phyloP scores from a whole-genome alignment of 2,888 invertebrate genomes.

The Meloe dianella region DNA sequence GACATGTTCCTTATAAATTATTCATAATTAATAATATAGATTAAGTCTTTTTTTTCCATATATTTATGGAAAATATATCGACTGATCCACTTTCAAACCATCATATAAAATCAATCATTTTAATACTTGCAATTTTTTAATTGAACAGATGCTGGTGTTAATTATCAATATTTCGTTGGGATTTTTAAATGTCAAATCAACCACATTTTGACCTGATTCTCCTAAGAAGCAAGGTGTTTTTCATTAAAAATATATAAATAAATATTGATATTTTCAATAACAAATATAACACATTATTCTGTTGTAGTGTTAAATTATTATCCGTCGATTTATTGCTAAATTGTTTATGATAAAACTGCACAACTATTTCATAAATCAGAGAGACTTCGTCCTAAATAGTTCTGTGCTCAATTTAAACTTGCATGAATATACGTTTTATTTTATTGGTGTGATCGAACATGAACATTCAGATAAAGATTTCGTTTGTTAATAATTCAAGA shows the following conservation, averaged over 20 bases:
- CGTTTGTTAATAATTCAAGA: conserved; percentile 47
- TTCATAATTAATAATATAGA: not conserved
- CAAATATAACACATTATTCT: not conserved
- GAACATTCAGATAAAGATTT: conserved; percentile 54
- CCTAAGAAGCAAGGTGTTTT: not conserved
- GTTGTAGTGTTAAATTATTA: not conserved
- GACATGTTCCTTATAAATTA: not conserved
- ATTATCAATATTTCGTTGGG: not conserved
- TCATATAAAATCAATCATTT: conserved; percentile 10
- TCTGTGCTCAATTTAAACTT: conserved; percentile 20
- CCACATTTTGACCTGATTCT: not conserved
- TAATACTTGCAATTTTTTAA: conserved; percentile 9
- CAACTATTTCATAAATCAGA: not conserved
- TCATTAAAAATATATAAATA: not conserved
- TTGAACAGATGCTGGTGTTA: conserved; percentile 8
- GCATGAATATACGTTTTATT: conserved; percentile 50
- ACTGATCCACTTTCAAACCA: conserved; percentile 5
- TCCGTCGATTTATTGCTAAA: not conserved
- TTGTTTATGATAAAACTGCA: not conserved
- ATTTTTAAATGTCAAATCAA: conserved; percentile 4
- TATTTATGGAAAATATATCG: not conserved
- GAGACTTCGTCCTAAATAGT: not conserved
- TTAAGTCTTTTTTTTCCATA: not conserved
- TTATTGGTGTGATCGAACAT: conserved; percentile 52
- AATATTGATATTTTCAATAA: not conserved